phyloP scores from a whole-genome alignment of 2,113 vertebrate genomes.

The Sinocyclocheilus rhinocerous region DNA sequence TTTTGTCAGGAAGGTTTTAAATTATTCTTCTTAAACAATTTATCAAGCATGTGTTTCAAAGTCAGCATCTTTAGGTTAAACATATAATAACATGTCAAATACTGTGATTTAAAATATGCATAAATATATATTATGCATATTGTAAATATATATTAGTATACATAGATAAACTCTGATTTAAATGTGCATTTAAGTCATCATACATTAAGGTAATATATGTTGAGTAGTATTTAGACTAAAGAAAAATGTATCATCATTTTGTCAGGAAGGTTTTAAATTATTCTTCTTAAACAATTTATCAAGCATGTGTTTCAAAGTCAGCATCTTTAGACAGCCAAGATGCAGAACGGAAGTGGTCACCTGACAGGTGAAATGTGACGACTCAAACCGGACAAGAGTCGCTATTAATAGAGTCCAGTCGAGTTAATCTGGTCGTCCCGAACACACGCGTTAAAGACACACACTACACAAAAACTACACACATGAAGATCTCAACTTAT shows the following conservation, averaged over 20 bases:
- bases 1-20: background rate
- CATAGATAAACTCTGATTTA: too few species aligned
- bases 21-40: background rate
- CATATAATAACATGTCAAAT: too few species aligned
- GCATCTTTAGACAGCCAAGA: background rate
- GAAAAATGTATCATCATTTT: background rate
- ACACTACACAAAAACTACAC: background rate
- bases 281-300: background rate
- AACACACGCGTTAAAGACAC: background rate
- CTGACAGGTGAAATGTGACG: constrained; percentile 46
- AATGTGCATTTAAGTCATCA: too few species aligned
- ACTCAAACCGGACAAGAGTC: constrained; percentile 6
- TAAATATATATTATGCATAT: too few species aligned
- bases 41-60: background rate
- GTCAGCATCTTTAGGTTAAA: background rate
- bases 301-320: background rate
- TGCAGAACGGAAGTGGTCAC: constrained; percentile 21
- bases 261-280: background rate
- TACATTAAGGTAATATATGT: background rate
- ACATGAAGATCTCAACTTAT: background rate
- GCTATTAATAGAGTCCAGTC: constrained; percentile 41
- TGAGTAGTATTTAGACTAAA: background rate
- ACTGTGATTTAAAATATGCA: too few species aligned
- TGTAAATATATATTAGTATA: too few species aligned
- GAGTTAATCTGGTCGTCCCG: constrained; percentile 38